phyloP scores from a whole-genome alignment of 2,113 vertebrate genomes.

The Tachuris rubrigastra region DNA sequence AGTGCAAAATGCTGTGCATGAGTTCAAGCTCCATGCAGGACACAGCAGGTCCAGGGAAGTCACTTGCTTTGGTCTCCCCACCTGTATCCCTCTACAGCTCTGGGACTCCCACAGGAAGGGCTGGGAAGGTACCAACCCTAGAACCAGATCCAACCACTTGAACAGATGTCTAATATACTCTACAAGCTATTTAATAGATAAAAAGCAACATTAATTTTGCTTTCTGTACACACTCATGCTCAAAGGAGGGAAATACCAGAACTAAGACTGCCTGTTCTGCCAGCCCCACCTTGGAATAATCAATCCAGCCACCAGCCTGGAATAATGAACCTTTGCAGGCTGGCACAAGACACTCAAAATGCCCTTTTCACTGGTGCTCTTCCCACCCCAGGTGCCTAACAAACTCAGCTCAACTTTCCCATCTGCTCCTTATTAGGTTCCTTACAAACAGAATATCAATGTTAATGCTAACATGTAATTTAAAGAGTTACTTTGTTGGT shows the following conservation, averaged over 20 bases:
- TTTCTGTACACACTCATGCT: neutral
- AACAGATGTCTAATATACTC: neutral
- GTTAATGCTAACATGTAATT: neutral
- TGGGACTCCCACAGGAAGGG: neutral
- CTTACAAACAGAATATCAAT: neutral
- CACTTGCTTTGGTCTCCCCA: accelerated
- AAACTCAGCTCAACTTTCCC: neutral
- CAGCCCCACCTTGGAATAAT: neutral
- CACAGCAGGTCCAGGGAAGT: neutral
- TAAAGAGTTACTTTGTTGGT: neutral
- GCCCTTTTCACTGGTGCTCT: accelerated
- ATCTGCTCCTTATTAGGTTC: neutral
- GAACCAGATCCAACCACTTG: neutral
- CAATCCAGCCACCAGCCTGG: neutral
- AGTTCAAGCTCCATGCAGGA: neutral
- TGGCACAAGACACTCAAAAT: neutral
- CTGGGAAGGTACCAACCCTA: neutral
- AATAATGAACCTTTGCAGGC: neutral
- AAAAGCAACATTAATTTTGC: neutral
- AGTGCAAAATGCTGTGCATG: neutral
- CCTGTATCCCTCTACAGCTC: neutral
- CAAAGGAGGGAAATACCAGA: neutral
- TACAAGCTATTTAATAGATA: neutral
- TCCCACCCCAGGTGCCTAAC: accelerated
- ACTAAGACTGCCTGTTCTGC: neutral